Conservation (phyloP, 2,888 invertebrate genomes). For the Allolobophora icterica region DNA sequence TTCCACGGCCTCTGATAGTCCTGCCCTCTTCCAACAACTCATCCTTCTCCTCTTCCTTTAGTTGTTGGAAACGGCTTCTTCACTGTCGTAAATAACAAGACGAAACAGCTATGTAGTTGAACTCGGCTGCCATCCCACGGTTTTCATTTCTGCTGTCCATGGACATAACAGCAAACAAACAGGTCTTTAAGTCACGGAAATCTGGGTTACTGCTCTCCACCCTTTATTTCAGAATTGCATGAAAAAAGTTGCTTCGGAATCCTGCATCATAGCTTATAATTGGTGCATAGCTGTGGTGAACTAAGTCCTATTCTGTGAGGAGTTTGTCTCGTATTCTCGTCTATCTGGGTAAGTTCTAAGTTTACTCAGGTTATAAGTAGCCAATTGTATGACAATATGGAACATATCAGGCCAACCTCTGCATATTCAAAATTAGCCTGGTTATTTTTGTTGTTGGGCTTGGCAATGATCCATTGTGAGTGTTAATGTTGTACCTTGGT, state of each 20-base stretch:
- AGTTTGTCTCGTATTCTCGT: not conserved
- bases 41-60: not conserved
- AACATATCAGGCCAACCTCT: not conserved
- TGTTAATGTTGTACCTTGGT: not conserved
- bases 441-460: not conserved
- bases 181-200: constrained; percentile 6
- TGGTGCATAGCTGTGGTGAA: not conserved
- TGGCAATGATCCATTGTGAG: not conserved
- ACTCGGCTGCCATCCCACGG: constrained; percentile 1
- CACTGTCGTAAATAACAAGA: not conserved
- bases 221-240: not conserved
- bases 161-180: not conserved
- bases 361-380: not conserved
- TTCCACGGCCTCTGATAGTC: constrained; percentile 17
- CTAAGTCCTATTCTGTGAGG: not conserved
- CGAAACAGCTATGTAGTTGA: not conserved
- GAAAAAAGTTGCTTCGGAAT: not conserved
- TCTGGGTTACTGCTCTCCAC: not conserved
- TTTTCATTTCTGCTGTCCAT: not conserved
- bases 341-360: not conserved
- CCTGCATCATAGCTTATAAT: not conserved
- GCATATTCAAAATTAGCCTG: not conserved
- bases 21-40: constrained; percentile 11
- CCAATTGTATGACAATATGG: not conserved
- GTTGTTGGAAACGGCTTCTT: not conserved